Percentiles rank a stretch among this genome's conserved stretches.
Evolutionary conservation across 2,888 invertebrate species (phyloP).

Genomic region (Nasonovia ribisnigri): DNA sequence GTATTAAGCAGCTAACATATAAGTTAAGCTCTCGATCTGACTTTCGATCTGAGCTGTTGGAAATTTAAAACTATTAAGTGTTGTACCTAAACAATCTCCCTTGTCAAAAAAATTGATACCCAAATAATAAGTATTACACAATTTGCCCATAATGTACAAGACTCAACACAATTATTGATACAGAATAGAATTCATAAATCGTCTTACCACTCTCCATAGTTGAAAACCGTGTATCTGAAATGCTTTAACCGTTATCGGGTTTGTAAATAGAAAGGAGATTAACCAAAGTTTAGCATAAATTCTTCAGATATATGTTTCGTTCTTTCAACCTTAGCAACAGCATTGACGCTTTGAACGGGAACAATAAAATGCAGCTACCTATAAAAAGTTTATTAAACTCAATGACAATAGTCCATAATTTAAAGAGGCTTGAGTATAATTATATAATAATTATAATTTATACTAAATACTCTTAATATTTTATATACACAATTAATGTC

Average conservation of each 20-base stretch:
- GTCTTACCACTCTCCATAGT: conserved; percentile 34
- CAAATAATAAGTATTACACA: background rate
- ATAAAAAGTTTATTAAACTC: background rate
- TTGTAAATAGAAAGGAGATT: background rate
- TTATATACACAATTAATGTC: too few relatives aligned
- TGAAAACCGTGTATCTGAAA: background rate
- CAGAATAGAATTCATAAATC: background rate
- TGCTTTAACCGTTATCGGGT: background rate
- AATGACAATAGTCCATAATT: background rate
- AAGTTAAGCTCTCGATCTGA: too few relatives aligned
- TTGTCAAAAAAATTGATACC: background rate
- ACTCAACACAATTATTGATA: background rate
- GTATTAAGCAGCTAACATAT: too few relatives aligned
- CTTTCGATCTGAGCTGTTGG: too few relatives aligned
- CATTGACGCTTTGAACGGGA: background rate
- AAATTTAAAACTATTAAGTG: too few relatives aligned
- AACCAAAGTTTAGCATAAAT: background rate
- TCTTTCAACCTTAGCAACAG: background rate
- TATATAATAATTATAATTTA: too few relatives aligned
- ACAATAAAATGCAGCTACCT: background rate
- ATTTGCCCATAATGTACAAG: background rate
- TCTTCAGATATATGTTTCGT: background rate
- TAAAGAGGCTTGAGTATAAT: too few relatives aligned
- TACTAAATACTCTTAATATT: too few relatives aligned
- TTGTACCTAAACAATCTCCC: background rate